Conservation (phyloP, 2,797 vertebrate species). For the Spinus olivaceus region DNA sequence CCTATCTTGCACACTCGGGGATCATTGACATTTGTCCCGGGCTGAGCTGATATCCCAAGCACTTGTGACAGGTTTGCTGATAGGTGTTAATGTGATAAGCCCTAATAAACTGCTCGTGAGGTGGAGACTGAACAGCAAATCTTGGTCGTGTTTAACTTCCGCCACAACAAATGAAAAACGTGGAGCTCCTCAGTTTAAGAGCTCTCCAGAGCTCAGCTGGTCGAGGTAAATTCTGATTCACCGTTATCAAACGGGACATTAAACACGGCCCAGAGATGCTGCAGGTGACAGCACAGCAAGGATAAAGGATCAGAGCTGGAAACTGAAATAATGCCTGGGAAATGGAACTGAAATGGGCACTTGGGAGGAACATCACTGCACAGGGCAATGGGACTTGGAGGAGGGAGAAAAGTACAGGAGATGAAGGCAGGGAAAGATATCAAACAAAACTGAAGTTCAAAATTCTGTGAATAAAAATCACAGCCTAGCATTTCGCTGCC, state of each 20-base stretch:
- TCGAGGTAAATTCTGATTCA: not conserved
- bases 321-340: not conserved
- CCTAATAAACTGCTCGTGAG: not conserved
- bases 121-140: not conserved
- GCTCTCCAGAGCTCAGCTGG: not conserved
- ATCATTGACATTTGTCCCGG: not conserved
- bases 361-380: not conserved
- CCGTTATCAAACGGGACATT: rapidly evolving
- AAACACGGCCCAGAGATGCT: not conserved
- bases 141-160: not conserved
- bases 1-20: not conserved
- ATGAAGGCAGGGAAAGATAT: not conserved
- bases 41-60: not conserved
- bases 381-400: rapidly evolving
- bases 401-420: not conserved
- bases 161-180: not conserved
- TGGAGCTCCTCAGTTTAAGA: not conserved
- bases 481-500: not conserved
- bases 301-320: not conserved
- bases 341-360: rapidly evolving
- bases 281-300: not conserved
- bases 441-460: not conserved
- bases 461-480: not conserved
- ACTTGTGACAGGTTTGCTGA: not conserved
- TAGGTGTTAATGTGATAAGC: not conserved